These are phyloP conservation scores for Mus spretus DNA, from an alignment of 2,797 vertebrate species.

Conservation along the genomic window DNA sequence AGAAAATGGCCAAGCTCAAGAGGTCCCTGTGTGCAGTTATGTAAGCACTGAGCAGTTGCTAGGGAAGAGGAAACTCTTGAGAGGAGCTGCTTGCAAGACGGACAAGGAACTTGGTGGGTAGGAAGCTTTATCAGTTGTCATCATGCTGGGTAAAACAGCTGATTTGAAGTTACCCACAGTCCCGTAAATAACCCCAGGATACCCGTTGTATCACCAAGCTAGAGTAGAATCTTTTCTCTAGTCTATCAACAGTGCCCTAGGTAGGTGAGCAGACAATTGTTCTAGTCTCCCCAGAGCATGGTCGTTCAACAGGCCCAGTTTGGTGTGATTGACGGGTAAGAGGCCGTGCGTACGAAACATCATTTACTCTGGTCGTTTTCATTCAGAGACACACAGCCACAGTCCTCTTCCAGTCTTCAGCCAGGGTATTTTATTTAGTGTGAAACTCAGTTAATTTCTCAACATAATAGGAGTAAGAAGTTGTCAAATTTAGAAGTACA, in stretches of 20 bases:
- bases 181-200: background rate
- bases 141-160: background rate
- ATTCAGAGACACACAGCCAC: constrained; percentile 69
- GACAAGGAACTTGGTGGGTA: no score
- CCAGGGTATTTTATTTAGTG: constrained; percentile 70
- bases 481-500: constrained; percentile 82
- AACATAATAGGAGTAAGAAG: constrained; percentile 80
- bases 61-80: background rate
- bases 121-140: background rate
- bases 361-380: constrained; percentile 56
- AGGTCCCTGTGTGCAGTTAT: background rate
- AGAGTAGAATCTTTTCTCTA: background rate
- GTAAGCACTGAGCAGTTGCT: no score
- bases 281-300: background rate
- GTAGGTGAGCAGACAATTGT: background rate
- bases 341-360: background rate
- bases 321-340: background rate
- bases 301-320: background rate
- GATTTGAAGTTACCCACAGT: background rate
- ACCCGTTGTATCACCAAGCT: background rate
- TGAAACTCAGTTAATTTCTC: constrained; percentile 78
- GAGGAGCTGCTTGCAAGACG: background rate
- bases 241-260: background rate
- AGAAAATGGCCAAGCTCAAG: background rate
- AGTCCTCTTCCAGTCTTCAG: constrained; percentile 60